Base-by-base conservation (phyloP, 1,140 invertebrate species). In the Thrips palmi region DNA sequence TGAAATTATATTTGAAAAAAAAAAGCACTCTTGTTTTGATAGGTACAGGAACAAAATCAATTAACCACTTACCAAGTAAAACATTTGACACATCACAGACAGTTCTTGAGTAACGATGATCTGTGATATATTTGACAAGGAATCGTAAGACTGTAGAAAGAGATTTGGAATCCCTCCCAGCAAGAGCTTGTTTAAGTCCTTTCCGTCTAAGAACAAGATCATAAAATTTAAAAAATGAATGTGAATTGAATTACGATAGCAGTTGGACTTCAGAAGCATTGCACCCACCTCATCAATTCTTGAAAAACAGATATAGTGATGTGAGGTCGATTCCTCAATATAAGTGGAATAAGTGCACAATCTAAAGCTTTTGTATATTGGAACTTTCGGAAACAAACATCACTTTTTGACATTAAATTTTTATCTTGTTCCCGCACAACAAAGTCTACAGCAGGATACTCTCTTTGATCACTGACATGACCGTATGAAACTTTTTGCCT, bases 291-390 rank as follows among this genome's bases (percentile, higher is more conserved):
- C 11, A 80, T 72, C 23, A 94, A 57, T 59, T 96, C 88, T 55
- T 85, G 78, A 43, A 92, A 64, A 3, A 92, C 58, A 34, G 73
- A 68, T 31, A 88, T 68, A 2, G 81, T 80, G 20, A 75, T 61
- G 47, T 86, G 75, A 3, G 88, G 86, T 29, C 60, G 63, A 50
- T 72, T 74, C 19, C 63, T 68, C 8, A 60, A 50, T 8, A 74
- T 56, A 48, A 65, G 67, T 20, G 62, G 60, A 21, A 62, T 49
- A 45, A 93, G 53, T 22, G 79, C 85, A 38, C 56, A 51, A 49
- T 83, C 72, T 8, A 94, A 60, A 4, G 85, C 84, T 64, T 78
- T 78, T 1, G 70, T 69, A 55, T 83, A 85, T 47, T 82, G 65
- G 58, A 86, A 91, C 58, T 75, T 77, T 43, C 79, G 69, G 2